phyloP scores from a whole-genome alignment of 2,797 vertebrate genomes.

The Sparus aurata region DNA sequence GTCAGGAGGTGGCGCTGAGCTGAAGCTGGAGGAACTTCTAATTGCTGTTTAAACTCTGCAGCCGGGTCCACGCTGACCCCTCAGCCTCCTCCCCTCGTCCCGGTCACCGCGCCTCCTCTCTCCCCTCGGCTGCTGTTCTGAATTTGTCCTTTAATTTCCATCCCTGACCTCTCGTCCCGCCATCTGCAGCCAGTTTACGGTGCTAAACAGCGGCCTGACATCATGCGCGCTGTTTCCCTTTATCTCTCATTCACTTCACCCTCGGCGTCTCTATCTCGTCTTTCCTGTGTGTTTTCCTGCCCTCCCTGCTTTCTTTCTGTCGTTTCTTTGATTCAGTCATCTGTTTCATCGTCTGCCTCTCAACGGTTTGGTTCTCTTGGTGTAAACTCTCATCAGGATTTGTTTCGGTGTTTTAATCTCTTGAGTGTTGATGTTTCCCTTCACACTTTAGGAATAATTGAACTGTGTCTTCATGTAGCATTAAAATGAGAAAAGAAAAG shows the following conservation, averaged over 20 bases:
- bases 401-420: background rate
- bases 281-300: background rate
- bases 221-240: conserved; percentile 38
- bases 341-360: background rate
- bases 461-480: background rate
- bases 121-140: conserved; percentile 67
- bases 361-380: background rate
- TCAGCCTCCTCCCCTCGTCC: conserved; percentile 18
- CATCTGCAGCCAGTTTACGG: conserved; percentile 74
- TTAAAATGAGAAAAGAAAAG: background rate
- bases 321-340: background rate
- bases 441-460: background rate
- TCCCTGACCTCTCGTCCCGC: conserved; percentile 72
- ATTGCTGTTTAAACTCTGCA: conserved; percentile 69
- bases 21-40: conserved; percentile 69
- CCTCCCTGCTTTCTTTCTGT: background rate
- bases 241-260: conserved; percentile 17
- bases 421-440: background rate
- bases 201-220: conserved; percentile 58
- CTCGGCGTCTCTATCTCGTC: background rate
- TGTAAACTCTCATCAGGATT: background rate
- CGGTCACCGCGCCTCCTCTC: conserved; percentile 29
- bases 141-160: conserved; percentile 81
- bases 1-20: conserved; percentile 69
- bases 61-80: conserved; percentile 55